Evolutionary conservation across 92 coral and sea anemone genomes (phyloP).

Genomic region (Paragorgia papillata): DNA sequence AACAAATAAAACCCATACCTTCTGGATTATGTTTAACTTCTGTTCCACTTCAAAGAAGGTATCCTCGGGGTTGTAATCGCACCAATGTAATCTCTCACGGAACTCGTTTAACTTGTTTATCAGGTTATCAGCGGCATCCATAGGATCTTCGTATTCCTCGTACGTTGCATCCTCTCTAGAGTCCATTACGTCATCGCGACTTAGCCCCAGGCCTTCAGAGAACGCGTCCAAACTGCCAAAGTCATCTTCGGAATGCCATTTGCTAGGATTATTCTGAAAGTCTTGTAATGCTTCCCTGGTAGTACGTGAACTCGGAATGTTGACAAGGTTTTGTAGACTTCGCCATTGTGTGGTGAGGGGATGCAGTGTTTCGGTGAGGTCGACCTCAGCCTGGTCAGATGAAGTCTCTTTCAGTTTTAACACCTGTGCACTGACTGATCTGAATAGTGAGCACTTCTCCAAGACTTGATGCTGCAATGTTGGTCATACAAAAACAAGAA

Average conservation of each 20-base stretch:
- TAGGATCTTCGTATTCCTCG: conserved; percentile 8
- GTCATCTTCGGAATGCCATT: conserved; percentile 20
- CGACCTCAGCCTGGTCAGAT: conserved; percentile 75
- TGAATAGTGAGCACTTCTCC: conserved; percentile 8
- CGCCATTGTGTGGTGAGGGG: conserved; percentile 89
- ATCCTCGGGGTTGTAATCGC: conserved; percentile 83
- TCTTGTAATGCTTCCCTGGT: not conserved
- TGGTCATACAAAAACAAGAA: too few relatives aligned
- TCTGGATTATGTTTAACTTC: conserved; percentile 54
- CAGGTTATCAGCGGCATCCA: conserved; percentile 10
- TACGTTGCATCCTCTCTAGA: not conserved
- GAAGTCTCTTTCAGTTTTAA: conserved; percentile 78
- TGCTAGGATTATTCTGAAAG: not conserved
- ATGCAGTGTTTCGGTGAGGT: conserved; percentile 78
- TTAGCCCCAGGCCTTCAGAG: conserved; percentile 68
- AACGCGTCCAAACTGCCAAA: conserved; percentile 58
- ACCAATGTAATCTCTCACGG: conserved; percentile 69
- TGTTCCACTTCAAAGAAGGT: conserved; percentile 78
- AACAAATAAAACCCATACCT: not conserved
- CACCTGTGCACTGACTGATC: conserved; percentile 60
- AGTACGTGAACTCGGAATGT: conserved; percentile 43
- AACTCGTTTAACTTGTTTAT: conserved; percentile 59
- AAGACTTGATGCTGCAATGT: conserved; percentile 68
- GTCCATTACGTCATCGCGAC: conserved; percentile 79
- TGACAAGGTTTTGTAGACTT: conserved; percentile 88